Percentiles rank a stretch among this genome's conserved stretches.
phyloP scores from a whole-genome alignment of 2,797 vertebrate species.

The Rhyacichthys aspro region DNA sequence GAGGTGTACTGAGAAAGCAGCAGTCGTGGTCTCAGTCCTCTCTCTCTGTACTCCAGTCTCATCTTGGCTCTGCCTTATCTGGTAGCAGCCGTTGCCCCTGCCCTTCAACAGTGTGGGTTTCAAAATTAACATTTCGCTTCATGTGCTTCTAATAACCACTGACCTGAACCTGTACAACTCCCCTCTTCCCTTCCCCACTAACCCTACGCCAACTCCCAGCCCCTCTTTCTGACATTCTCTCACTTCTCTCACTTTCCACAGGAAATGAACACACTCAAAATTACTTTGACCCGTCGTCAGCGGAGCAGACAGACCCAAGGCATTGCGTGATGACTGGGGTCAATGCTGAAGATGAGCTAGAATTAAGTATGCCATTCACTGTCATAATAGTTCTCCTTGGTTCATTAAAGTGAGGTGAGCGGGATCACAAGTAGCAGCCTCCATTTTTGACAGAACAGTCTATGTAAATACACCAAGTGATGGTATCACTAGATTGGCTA shows the following conservation, averaged over 20 bases:
- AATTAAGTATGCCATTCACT: slow-evolving; percentile 98
- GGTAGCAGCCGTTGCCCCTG: slow-evolving; percentile 83
- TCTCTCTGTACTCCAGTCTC: slow-evolving; percentile 63
- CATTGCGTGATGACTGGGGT: slow-evolving; percentile 85
- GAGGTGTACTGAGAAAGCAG: slow-evolving; percentile 67
- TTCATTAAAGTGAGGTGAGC: slow-evolving; percentile 96
- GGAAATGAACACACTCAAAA: slow-evolving; percentile 94
- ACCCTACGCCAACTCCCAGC: slow-evolving; percentile 33
- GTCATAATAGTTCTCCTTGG: slow-evolving; percentile 93
- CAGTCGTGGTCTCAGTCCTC: slow-evolving; percentile 55
- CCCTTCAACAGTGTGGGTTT: slow-evolving; percentile 88
- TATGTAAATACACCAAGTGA: slow-evolving; percentile 83
- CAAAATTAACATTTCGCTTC: slow-evolving; percentile 99
- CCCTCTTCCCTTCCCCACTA: slow-evolving; percentile 25
- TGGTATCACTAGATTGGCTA: slow-evolving; percentile 64
- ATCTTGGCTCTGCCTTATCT: slow-evolving; percentile 83
- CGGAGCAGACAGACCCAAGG: slow-evolving; percentile 92
- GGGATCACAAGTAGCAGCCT: slow-evolving; percentile 85
- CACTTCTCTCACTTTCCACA: slow-evolving; percentile 85
- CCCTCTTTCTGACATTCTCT: slow-evolving; percentile 53
- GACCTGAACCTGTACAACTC: slow-evolving; percentile 80
- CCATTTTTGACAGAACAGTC: slow-evolving; percentile 71
- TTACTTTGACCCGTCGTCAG: slow-evolving; percentile 93
- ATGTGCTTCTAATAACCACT: slow-evolving; percentile 99
- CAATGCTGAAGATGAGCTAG: slow-evolving; percentile 92